Evolutionary conservation across 1,140 invertebrate species (phyloP).

Genomic region (Drosophila subobscura): DNA sequence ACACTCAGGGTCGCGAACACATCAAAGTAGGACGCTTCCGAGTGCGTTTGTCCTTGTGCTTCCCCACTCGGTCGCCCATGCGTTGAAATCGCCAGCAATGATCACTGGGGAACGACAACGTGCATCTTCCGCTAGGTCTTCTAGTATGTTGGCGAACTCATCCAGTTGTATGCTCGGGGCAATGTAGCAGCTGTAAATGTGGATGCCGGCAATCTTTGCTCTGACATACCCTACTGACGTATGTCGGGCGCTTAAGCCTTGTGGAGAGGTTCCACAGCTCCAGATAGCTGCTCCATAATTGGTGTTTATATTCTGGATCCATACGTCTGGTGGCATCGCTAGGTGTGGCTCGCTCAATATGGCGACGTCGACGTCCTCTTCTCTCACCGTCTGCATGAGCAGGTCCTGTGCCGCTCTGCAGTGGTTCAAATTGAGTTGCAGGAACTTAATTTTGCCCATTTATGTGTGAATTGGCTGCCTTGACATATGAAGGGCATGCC

Average conservation of each 20-base stretch:
- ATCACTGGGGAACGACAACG: neutral
- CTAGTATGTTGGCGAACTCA: neutral
- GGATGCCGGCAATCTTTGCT: neutral
- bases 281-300: neutral
- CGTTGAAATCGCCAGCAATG: conserved; percentile 17
- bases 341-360: neutral
- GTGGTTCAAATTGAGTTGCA: too few relatives aligned
- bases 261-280: neutral
- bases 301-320: neutral
- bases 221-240: neutral
- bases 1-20: too few relatives aligned
- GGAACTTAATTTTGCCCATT: too few relatives aligned
- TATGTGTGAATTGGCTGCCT: too few relatives aligned
- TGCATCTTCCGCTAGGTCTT: conserved; percentile 3
- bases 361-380: too few relatives aligned
- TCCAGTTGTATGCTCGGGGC: neutral
- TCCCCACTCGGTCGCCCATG: conserved; percentile 15
- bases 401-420: too few relatives aligned
- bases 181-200: conserved; percentile 11
- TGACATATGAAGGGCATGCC: too few relatives aligned
- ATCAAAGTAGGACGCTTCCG: too few relatives aligned
- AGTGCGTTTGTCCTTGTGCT: neutral
- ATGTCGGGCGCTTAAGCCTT: neutral
- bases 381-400: too few relatives aligned
- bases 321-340: neutral